These are phyloP conservation scores for Gouania willdenowi DNA, from an alignment of 2,797 vertebrate species.

Conservation along the genomic window DNA sequence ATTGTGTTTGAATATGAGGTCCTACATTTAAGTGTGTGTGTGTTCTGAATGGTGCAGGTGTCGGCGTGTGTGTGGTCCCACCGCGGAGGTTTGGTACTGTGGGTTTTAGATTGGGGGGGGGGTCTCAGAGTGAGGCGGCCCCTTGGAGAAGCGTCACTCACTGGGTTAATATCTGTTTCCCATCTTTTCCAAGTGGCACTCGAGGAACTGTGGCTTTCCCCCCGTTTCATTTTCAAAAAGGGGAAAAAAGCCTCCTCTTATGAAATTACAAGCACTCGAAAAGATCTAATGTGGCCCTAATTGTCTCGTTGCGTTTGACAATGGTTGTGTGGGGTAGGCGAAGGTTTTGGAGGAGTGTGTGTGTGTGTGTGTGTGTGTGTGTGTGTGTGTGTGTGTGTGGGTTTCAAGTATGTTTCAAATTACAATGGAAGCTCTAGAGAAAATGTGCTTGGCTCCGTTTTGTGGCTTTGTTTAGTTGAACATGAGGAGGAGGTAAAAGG, in stretches of 20 bases:
- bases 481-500: constrained; percentile 44
- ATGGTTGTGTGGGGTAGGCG: constrained; percentile 58
- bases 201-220: constrained; percentile 66
- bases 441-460: constrained; percentile 50
- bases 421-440: constrained; percentile 69
- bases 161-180: constrained; percentile 81
- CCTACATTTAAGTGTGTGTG: constrained; percentile 12
- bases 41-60: constrained; percentile 44
- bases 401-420: constrained; percentile 74
- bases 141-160: constrained; percentile 67
- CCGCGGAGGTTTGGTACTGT: constrained; percentile 53
- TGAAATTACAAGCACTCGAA: constrained; percentile 82
- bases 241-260: constrained; percentile 66
- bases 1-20: constrained; percentile 10
- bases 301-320: constrained; percentile 73
- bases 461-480: constrained; percentile 67
- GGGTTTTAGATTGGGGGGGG: neutral
- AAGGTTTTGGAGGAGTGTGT: constrained; percentile 26
- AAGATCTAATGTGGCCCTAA: constrained; percentile 85
- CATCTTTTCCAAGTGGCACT: constrained; percentile 78
- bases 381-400: constrained; percentile 1
- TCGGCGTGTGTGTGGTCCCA: constrained; percentile 63
- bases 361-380: neutral
- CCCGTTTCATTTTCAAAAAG: constrained; percentile 62
- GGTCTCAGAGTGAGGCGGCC: constrained; percentile 57